These are phyloP conservation scores for Danio albolineatus DNA, from an alignment of 2,797 vertebrate species.

Conservation along the genomic window DNA sequence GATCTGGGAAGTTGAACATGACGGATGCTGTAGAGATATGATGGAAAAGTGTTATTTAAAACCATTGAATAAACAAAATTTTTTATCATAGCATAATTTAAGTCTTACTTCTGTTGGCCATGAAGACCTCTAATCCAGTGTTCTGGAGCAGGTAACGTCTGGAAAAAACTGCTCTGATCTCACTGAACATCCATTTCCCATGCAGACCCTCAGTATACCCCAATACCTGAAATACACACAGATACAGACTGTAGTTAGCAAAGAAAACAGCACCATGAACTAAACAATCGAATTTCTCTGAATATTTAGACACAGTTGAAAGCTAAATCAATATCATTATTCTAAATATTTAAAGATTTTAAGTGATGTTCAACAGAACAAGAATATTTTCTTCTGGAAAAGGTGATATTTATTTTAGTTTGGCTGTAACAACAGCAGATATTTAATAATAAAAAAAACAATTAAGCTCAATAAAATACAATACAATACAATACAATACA, in stretches of 20 bases:
- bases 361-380: no score
- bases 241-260: not conserved
- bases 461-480: no score
- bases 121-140: conserved; percentile 95
- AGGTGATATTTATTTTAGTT: no score
- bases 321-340: no score
- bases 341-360: no score
- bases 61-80: not conserved
- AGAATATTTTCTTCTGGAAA: no score
- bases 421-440: no score
- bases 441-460: no score
- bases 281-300: no score
- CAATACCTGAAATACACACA: conserved; percentile 80
- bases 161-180: conserved; percentile 95
- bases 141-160: conserved; percentile 93
- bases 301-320: no score
- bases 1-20: conserved; percentile 98
- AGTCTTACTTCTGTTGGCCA: conserved; percentile 96
- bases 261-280: not conserved
- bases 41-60: not conserved
- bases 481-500: no score
- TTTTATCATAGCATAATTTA: not conserved
- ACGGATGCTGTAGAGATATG: conserved; percentile 84
- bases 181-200: conserved; percentile 99
- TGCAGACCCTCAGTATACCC: conserved; percentile 94